Percentiles rank a stretch among this genome's conserved stretches.
phyloP scores from a whole-genome alignment of 2,888 invertebrate genomes.

The Himalopsyche japonica region DNA sequence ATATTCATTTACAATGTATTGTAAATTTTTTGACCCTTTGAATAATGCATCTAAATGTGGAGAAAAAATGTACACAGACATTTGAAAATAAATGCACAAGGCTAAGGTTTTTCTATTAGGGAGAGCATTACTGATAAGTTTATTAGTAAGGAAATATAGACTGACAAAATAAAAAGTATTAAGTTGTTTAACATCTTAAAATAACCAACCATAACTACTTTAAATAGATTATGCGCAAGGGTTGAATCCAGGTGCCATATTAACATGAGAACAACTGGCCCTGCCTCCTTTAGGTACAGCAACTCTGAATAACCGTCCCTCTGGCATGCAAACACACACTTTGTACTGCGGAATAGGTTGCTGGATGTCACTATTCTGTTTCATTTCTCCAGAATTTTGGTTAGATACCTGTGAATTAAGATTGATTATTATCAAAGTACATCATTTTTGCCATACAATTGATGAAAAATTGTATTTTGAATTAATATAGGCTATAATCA shows the following conservation, averaged over 20 bases:
- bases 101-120: too few species aligned
- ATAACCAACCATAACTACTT: not conserved
- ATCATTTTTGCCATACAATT: too few species aligned
- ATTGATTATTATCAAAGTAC: too few species aligned
- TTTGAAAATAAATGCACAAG: too few species aligned
- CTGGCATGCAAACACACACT: conserved; percentile 88
- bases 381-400: not conserved
- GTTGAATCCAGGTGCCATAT: conserved; percentile 63
- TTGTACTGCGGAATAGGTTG: conserved; percentile 69
- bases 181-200: not conserved
- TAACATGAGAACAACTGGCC: conserved; percentile 65
- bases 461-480: too few species aligned
- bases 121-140: too few species aligned
- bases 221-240: conserved; percentile 60
- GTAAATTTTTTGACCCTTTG: too few species aligned
- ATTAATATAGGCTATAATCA: too few species aligned
- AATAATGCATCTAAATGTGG: too few species aligned
- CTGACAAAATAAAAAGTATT: not conserved
- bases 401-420: not conserved
- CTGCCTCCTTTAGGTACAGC: conserved; percentile 65
- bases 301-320: conserved; percentile 80
- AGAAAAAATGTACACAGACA: too few species aligned
- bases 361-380: not conserved
- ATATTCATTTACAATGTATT: too few species aligned
- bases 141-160: not conserved